phyloP scores from a whole-genome alignment of 2,797 vertebrate genomes.

The Peromyscus melanophrys region DNA sequence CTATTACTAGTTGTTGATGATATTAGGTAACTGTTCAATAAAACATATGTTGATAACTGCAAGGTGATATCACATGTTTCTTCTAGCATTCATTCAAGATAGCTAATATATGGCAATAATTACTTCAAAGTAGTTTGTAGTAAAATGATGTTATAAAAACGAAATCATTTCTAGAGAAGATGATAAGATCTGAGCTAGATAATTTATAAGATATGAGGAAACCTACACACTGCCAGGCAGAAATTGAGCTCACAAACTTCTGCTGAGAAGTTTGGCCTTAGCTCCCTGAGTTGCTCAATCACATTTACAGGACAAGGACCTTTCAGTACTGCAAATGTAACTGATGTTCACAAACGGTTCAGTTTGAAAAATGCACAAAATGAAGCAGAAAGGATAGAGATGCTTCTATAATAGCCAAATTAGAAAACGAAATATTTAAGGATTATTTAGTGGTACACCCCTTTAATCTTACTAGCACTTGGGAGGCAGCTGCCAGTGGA shows the following conservation, averaged over 20 bases:
- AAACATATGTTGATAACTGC: neutral
- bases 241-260: neutral
- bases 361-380: slow-evolving; percentile 2
- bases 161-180: slow-evolving; percentile 39
- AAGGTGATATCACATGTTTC: neutral
- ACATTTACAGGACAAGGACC: neutral
- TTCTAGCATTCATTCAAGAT: neutral
- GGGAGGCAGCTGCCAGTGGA: neutral
- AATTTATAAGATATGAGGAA: neutral
- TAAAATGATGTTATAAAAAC: neutral
- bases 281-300: neutral
- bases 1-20: neutral
- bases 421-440: neutral
- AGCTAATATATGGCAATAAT: neutral
- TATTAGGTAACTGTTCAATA: neutral
- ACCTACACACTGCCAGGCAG: neutral
- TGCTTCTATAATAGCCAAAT: neutral
- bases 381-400: neutral
- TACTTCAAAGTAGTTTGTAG: neutral
- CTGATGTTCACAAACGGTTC: neutral
- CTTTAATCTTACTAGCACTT: neutral
- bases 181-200: neutral
- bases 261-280: neutral
- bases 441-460: neutral
- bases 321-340: neutral